Conservation (phyloP, 2,113 vertebrate genomes). For the Dicaeum eximium region DNA sequence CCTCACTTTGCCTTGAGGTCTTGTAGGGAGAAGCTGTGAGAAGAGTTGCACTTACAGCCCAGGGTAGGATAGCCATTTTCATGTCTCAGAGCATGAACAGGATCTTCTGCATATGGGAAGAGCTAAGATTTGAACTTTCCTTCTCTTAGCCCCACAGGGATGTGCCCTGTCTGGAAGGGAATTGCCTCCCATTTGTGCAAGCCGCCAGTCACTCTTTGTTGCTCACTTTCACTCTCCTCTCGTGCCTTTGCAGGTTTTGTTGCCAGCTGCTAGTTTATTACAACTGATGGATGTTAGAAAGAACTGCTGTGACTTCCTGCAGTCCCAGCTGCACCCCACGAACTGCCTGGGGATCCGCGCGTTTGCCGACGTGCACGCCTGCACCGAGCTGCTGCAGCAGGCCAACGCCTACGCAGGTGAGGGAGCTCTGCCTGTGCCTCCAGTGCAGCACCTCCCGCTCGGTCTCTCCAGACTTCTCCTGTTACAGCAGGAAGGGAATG, state of each 20-base stretch:
- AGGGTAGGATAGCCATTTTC: not conserved
- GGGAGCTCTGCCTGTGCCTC: not conserved
- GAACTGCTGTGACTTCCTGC: slow-evolving; percentile 94
- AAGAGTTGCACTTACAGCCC: not conserved
- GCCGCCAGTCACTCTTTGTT: not conserved
- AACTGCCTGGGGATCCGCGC: slow-evolving; percentile 95
- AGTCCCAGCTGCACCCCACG: slow-evolving; percentile 91
- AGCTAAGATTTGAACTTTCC: not conserved
- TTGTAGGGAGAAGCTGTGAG: not conserved
- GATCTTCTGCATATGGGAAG: not conserved
- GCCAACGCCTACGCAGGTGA: slow-evolving; percentile 92
- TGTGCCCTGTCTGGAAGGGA: not conserved
- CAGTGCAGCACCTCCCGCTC: not conserved
- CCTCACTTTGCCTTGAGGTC: not conserved
- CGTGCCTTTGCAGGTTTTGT: slow-evolving; percentile 79
- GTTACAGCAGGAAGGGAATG: not conserved
- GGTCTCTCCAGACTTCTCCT: not conserved
- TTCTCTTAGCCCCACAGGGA: not conserved
- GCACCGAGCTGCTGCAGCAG: slow-evolving; percentile 86
- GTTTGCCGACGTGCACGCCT: slow-evolving; percentile 94
- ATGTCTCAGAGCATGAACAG: not conserved
- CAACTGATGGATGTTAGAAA: slow-evolving; percentile 94
- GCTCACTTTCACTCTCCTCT: not conserved
- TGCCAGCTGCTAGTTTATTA: slow-evolving; percentile 91
- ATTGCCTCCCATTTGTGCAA: not conserved